These are phyloP conservation scores for Calameuta pallipes DNA, from an alignment of 2,888 invertebrate species.

Conservation along the genomic window DNA sequence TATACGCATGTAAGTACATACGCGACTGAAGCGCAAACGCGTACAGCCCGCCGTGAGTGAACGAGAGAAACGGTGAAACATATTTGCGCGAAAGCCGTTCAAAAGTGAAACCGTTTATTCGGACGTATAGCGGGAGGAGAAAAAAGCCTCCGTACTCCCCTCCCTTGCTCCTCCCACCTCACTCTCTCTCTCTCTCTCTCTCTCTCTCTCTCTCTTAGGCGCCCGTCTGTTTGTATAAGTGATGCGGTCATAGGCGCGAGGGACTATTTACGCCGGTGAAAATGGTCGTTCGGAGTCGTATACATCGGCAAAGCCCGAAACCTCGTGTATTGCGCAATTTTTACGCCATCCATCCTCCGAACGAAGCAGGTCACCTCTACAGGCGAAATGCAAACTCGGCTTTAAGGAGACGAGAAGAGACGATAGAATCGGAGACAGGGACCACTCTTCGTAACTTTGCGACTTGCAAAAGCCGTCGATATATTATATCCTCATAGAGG, in stretches of 20 bases:
- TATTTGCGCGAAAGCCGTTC: constrained; percentile 38
- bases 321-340: background rate
- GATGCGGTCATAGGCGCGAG: background rate
- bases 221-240: background rate
- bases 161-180: background rate
- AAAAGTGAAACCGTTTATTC: constrained; percentile 46
- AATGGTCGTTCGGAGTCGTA: background rate
- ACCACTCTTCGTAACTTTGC: background rate
- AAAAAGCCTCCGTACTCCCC: background rate
- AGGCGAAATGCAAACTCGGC: background rate
- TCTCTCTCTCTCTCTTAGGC: background rate
- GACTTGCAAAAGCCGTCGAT: background rate
- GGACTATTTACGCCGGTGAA: background rate
- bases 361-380: background rate
- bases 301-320: background rate
- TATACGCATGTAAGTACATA: background rate
- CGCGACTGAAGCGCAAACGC: background rate
- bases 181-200: no score
- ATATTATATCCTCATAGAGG: background rate
- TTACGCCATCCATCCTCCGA: background rate
- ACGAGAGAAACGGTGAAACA: constrained; percentile 38
- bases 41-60: background rate
- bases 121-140: constrained; percentile 1
- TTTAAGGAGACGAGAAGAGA: background rate
- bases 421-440: background rate